Conservation (phyloP, 2,797 vertebrate genomes). For the Acridotheres tristis region DNA sequence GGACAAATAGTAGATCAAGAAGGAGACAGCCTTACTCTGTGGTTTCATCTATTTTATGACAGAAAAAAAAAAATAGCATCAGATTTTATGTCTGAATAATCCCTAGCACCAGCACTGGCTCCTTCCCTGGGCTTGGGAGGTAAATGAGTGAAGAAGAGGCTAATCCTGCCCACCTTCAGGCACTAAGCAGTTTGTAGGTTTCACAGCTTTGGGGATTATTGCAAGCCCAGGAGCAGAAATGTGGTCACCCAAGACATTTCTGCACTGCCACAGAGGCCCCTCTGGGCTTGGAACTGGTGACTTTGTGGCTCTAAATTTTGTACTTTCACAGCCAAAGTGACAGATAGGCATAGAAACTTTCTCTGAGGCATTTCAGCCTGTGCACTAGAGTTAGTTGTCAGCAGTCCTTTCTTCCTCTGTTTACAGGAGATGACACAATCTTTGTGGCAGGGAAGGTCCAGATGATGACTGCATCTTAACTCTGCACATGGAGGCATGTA, state of each 20-base stretch:
- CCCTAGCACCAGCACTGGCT: neutral
- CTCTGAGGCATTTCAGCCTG: neutral
- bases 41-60: neutral
- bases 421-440: neutral
- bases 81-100: neutral
- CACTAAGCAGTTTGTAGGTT: neutral
- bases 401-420: neutral
- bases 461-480: neutral
- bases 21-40: neutral
- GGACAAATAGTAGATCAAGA: neutral
- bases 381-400: neutral
- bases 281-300: neutral
- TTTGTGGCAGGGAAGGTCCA: neutral
- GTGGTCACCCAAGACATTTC: neutral
- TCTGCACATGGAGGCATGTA: neutral
- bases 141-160: neutral
- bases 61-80: neutral
- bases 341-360: neutral
- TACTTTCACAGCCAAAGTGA: neutral
- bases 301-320: neutral
- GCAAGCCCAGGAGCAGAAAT: neutral
- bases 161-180: neutral
- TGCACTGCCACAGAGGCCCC: neutral
- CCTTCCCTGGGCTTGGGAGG: neutral
- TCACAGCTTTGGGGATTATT: neutral